Evolutionary conservation across 2,888 invertebrate genomes (phyloP).

Genomic region (Polietes domitor): DNA sequence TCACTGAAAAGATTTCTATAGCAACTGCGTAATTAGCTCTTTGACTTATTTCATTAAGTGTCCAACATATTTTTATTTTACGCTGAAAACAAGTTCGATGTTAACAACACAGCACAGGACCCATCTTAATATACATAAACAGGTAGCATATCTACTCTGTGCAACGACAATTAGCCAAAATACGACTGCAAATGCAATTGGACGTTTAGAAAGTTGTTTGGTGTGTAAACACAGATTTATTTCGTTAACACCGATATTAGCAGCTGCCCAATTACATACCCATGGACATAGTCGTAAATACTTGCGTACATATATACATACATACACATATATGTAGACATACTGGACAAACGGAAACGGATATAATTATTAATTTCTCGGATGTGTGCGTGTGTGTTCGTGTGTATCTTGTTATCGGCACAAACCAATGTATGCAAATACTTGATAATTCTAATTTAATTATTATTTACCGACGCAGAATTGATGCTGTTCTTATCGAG

Average conservation of each 20-base stretch:
- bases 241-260: conserved; percentile 67
- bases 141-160: background rate
- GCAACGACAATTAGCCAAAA: conserved; percentile 9
- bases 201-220: conserved; percentile 41
- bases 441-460: conserved; percentile 65
- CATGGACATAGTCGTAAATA: conserved; percentile 14
- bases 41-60: too few relatives aligned
- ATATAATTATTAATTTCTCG: conserved; percentile 64
- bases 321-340: background rate
- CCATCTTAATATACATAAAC: background rate
- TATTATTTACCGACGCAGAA: conserved; percentile 60
- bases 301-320: background rate
- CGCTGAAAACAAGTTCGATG: too few relatives aligned
- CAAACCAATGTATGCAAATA: conserved; percentile 56
- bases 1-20: background rate
- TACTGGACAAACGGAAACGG: conserved; percentile 8
- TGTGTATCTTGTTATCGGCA: too few relatives aligned
- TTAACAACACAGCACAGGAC: background rate
- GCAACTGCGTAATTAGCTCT: too few relatives aligned
- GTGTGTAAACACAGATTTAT: conserved; percentile 66
- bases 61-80: too few relatives aligned
- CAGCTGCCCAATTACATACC: conserved; percentile 47
- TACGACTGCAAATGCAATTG: conserved; percentile 20
- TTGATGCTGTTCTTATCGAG: conserved; percentile 14
- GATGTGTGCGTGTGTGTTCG: conserved; percentile 44